These are phyloP conservation scores for Pyrrhura leucotis DNA, from an alignment of 2,797 vertebrate genomes.

Conservation along the genomic window DNA sequence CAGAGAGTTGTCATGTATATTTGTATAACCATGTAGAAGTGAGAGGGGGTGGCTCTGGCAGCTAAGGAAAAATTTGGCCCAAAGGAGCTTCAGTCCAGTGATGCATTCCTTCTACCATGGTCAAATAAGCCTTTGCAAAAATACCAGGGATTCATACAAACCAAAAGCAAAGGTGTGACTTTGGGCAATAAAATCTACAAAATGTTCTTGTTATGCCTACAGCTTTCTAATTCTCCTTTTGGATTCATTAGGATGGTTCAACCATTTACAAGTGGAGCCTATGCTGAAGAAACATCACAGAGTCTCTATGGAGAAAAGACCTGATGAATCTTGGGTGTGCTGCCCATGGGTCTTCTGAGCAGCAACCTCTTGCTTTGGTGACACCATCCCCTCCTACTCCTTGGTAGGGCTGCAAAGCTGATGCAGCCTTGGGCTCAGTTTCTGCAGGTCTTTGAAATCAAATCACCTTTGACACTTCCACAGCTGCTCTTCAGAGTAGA, in stretches of 20 bases:
- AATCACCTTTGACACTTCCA: not conserved
- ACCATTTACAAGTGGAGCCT: not conserved
- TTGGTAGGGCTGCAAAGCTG: not conserved
- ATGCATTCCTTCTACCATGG: not conserved
- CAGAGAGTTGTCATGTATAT: fast-evolving
- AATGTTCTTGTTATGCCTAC: not conserved
- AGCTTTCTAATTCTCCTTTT: not conserved
- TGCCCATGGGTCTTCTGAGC: not conserved
- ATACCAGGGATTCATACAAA: not conserved
- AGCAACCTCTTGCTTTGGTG: not conserved
- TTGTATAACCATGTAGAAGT: not conserved
- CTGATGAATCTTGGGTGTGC: not conserved
- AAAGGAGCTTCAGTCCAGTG: not conserved
- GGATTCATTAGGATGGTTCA: not conserved
- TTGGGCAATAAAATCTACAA: not conserved
- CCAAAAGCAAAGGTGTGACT: not conserved
- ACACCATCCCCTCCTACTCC: not conserved
- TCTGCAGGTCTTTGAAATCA: not conserved
- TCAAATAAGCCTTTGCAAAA: not conserved
- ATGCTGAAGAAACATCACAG: not conserved
- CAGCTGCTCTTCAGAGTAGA: not conserved
- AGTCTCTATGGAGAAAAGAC: not conserved
- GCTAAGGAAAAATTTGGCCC: not conserved
- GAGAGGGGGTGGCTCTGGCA: not conserved
- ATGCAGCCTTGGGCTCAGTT: fast-evolving